These are phyloP conservation scores for Gortyna flavago DNA, from an alignment of 2,888 invertebrate species.

Conservation along the genomic window DNA sequence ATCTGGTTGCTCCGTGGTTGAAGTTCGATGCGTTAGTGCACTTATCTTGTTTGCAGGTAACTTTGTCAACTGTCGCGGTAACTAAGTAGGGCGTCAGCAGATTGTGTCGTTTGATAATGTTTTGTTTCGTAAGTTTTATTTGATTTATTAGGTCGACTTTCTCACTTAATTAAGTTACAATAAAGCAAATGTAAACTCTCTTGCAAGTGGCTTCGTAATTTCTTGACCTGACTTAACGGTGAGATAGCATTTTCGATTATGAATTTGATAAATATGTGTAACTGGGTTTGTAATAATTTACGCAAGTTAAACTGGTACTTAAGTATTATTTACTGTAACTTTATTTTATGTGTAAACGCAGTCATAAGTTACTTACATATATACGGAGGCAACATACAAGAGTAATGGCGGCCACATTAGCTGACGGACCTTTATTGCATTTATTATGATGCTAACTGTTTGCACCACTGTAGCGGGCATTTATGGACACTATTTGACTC, in stretches of 20 bases:
- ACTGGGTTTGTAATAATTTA: not conserved
- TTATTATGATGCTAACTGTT: not conserved
- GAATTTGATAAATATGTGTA: not conserved
- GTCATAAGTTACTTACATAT: not conserved
- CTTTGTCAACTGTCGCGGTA: constrained; percentile 5
- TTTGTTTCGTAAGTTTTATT: constrained; percentile 7
- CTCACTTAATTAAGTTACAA: not conserved
- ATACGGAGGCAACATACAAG: not conserved
- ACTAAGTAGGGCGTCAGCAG: not conserved
- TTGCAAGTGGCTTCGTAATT: not conserved
- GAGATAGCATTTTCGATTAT: not conserved
- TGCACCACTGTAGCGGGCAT: not conserved
- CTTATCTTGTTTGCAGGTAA: constrained; percentile 30
- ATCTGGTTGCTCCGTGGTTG: constrained; percentile 50
- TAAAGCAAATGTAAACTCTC: not conserved
- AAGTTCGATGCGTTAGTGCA: constrained; percentile 32
- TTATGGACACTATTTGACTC: too few relatives aligned
- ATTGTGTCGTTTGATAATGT: constrained; percentile 23
- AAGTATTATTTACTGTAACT: not conserved
- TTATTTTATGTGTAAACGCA: not conserved
- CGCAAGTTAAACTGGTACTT: not conserved
- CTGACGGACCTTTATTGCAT: not conserved
- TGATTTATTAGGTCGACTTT: constrained; percentile 5
- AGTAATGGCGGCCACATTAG: not conserved
- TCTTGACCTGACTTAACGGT: not conserved